These are phyloP conservation scores for Albula glossodonta DNA, from an alignment of 2,113 vertebrate genomes.

Conservation along the genomic window DNA sequence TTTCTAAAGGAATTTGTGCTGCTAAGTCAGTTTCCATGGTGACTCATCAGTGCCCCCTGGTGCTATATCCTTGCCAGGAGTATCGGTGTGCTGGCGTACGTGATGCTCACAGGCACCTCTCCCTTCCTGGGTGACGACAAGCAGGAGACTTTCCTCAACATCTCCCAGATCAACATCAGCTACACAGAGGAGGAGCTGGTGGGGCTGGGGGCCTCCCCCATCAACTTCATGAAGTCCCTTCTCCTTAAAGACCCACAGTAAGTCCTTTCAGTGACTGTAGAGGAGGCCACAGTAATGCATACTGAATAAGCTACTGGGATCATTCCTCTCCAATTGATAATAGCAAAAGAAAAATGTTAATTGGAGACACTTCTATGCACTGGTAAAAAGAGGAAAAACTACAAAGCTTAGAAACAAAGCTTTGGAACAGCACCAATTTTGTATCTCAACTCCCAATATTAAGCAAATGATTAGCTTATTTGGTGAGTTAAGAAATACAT, in stretches of 20 bases:
- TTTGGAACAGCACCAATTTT: too few relatives aligned
- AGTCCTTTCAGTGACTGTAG: not conserved
- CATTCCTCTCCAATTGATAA: too few relatives aligned
- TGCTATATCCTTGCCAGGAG: conserved; percentile 19
- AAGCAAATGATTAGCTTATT: too few relatives aligned
- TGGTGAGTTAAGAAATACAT: too few relatives aligned
- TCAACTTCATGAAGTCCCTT: conserved; percentile 38
- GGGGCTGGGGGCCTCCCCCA: conserved; percentile 14
- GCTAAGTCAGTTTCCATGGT: not conserved
- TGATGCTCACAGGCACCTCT: conserved; percentile 42
- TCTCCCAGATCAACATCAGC: conserved; percentile 37
- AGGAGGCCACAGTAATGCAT: not conserved
- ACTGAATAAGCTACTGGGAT: not conserved
- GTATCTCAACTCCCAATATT: too few relatives aligned
- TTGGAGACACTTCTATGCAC: too few relatives aligned
- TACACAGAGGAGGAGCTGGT: conserved; percentile 30
- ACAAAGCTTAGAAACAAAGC: too few relatives aligned
- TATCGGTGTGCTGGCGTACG: conserved; percentile 40
- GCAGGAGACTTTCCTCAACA: conserved; percentile 43
- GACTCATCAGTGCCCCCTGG: not conserved
- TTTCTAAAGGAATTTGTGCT: not conserved
- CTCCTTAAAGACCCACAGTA: conserved; percentile 41
- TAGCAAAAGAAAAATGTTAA: too few relatives aligned
- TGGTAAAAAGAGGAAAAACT: too few relatives aligned
- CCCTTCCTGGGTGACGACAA: conserved; percentile 45